Evolutionary conservation across 2,888 invertebrate species (phyloP), one percentile per base, ranked within the genome.

Genomic region (Formica aserva): DNA sequence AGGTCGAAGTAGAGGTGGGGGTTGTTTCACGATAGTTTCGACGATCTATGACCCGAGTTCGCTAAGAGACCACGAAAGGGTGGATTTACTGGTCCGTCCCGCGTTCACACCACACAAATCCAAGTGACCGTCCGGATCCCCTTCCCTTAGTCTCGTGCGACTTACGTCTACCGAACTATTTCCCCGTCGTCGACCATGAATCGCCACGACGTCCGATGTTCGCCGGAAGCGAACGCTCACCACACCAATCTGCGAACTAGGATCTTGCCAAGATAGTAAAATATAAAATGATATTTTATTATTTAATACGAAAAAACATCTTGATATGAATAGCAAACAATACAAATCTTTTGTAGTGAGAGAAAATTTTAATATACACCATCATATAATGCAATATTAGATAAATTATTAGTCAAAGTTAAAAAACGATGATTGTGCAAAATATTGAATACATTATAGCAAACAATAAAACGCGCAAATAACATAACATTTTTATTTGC

Each of bases 21-120:
- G 91, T 92, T 94, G 94, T 94, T 94, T 93, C 89, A 89, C 92
- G 94, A 94, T 94, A 94, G 94, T 94, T 94, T 87, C 91, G 88
- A 93, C 92, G 94, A 94, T 94, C 93, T 94, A 94, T 92, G 94
- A 93, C 92, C 92, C 86, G 92, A 94, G 94, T 94, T 94, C 93
- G 90, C 93, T 92, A 93, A 93, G 93, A 94, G 94, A 93, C 93
- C 93, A 92, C 92, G 93, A 93, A 94, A 93, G 94, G 94, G 93
- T 92, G 94, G 94, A 94, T 94, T 94, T 94, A 94, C 94, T 93
- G 92, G 94, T 94, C 92, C 93, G 92, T 91, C 91, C 92, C 89
- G 91, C 93, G 93, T 94, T 94, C 93, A 93, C 94, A 94, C 94
- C 93, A 94, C 94, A 94, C 94, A 94, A 94, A 94, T 94, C 91